Evolutionary conservation across 2,888 invertebrate genomes (phyloP).

Genomic region (Platynereis dumerilii): DNA sequence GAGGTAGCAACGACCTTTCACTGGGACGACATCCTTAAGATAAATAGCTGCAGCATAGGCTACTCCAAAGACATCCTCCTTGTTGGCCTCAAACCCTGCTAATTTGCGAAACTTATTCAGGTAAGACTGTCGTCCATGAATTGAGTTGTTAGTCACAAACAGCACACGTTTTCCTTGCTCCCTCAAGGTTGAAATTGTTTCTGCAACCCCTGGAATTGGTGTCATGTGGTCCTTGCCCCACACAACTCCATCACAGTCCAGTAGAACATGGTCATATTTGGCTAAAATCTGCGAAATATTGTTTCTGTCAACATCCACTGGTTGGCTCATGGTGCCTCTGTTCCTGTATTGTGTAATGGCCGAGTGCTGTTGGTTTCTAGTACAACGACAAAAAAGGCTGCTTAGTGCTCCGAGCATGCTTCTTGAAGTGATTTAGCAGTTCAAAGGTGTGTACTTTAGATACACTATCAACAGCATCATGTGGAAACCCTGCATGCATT

Average conservation of each 20-base stretch:
- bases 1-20: conserved; percentile 80
- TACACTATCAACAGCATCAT: too few species aligned
- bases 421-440: too few species aligned
- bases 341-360: too few species aligned
- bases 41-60: conserved; percentile 81
- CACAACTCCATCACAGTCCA: conserved; percentile 53
- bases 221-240: conserved; percentile 49
- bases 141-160: conserved; percentile 53
- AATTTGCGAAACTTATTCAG: conserved; percentile 40
- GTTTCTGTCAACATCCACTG: neutral
- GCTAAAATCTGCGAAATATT: conserved; percentile 34
- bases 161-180: conserved; percentile 41
- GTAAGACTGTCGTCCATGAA: conserved; percentile 40
- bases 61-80: conserved; percentile 80
- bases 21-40: conserved; percentile 72
- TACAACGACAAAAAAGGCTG: too few species aligned
- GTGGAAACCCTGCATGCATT: too few species aligned
- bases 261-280: conserved; percentile 46
- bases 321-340: too few species aligned
- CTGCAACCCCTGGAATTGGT: conserved; percentile 41
- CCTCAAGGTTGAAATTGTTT: conserved; percentile 40
- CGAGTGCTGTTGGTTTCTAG: too few species aligned
- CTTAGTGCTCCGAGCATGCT: too few species aligned
- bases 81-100: conserved; percentile 42
- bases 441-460: too few species aligned